Evolutionary conservation across 2,888 invertebrate genomes (phyloP).

Genomic region (Brenthis ino): DNA sequence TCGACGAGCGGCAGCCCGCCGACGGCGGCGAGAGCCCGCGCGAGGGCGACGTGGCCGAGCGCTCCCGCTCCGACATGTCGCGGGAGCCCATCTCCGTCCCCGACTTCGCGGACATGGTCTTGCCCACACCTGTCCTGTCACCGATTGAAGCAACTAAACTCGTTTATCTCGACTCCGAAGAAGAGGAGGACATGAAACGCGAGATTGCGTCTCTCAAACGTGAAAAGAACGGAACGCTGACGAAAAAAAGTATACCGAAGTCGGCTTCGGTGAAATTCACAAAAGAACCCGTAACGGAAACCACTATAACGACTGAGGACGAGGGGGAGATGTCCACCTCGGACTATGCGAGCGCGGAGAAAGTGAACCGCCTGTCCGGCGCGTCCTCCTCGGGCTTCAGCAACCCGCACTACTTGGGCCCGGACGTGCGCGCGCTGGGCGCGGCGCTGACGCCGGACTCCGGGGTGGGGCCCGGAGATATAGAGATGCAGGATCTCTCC

Average conservation of each 20-base stretch:
- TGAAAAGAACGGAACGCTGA: conserved; percentile 44
- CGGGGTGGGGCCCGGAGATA: conserved; percentile 76
- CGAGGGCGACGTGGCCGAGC: conserved; percentile 56
- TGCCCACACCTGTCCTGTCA: conserved; percentile 85
- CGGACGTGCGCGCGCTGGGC: conserved; percentile 87
- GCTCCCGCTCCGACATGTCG: conserved; percentile 67
- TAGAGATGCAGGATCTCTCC: conserved; percentile 67
- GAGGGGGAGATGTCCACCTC: conserved; percentile 85
- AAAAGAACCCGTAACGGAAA: conserved; percentile 67
- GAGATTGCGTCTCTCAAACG: conserved; percentile 48
- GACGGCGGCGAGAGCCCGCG: conserved; percentile 55
- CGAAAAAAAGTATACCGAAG: conserved; percentile 71
- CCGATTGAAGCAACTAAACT: conserved; percentile 86
- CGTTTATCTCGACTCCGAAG: conserved; percentile 87
- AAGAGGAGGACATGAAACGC: conserved; percentile 73
- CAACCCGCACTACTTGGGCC: conserved; percentile 89
- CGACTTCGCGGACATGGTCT: conserved; percentile 85
- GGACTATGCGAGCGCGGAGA: conserved; percentile 89
- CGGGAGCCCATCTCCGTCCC: conserved; percentile 89
- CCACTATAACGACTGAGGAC: conserved; percentile 67
- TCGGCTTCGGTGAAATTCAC: conserved; percentile 84
- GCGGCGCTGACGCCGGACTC: conserved; percentile 86
- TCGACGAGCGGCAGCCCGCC: conserved; percentile 68
- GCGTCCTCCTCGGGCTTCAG: conserved; percentile 84
- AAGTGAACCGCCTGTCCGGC: conserved; percentile 81